phyloP scores from a whole-genome alignment of 2,797 vertebrate genomes.

The Gymnodraco acuticeps region DNA sequence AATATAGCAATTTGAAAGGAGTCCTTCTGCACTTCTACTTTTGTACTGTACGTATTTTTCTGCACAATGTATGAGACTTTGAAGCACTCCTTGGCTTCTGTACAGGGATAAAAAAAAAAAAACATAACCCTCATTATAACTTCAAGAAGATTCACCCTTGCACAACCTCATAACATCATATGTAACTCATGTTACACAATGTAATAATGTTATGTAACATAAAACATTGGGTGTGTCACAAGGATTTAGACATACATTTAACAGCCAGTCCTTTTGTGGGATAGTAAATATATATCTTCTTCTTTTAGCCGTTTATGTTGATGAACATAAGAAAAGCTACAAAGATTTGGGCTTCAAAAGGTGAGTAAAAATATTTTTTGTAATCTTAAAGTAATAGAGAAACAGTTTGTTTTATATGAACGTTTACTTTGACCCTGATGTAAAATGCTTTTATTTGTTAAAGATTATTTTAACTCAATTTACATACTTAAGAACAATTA shows the following conservation, averaged over 20 bases:
- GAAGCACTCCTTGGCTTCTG: not conserved
- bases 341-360: constrained; percentile 89
- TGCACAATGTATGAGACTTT: not conserved
- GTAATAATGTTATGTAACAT: not conserved
- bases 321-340: constrained; percentile 87
- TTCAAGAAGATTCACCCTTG: constrained; percentile 1
- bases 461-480: not conserved
- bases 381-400: not conserved
- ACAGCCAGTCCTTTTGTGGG: not conserved
- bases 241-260: not conserved
- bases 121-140: not conserved
- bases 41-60: too few species aligned
- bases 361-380: constrained; percentile 62
- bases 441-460: not conserved
- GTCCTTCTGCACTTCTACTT: too few species aligned
- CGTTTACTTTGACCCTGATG: not conserved
- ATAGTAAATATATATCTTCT: constrained; percentile 27
- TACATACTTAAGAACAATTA: not conserved
- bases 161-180: constrained; percentile 4
- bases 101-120: not conserved
- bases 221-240: not conserved
- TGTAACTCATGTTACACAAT: constrained; percentile 10
- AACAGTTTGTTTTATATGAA: not conserved
- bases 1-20: too few species aligned
- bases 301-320: constrained; percentile 86